phyloP scores from a whole-genome alignment of 1,140 invertebrate genomes.

The Ladona fulva region DNA sequence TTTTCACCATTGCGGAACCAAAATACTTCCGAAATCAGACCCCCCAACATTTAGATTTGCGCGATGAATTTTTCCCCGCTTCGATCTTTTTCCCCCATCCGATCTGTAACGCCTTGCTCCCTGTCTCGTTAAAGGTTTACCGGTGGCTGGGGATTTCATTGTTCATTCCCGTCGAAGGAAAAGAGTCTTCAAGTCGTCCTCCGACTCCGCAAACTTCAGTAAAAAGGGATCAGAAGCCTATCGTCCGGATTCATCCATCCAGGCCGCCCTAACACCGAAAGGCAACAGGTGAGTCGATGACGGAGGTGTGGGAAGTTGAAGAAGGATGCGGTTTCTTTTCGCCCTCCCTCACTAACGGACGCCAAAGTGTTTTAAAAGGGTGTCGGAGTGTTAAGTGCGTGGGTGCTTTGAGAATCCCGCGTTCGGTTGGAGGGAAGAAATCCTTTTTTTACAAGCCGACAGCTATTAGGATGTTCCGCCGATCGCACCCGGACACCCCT shows the following conservation, averaged over 20 bases:
- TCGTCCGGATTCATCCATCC: background rate
- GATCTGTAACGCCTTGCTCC: background rate
- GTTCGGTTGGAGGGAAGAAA: background rate
- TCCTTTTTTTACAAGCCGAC: background rate
- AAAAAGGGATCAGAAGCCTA: background rate
- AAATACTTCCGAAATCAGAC: no score
- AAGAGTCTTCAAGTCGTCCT: background rate
- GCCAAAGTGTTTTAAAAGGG: background rate
- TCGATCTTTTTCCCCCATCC: no score
- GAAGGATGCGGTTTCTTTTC: background rate
- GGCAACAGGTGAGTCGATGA: background rate
- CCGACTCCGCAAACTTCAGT: background rate
- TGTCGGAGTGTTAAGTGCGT: background rate
- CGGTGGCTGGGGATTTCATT: background rate
- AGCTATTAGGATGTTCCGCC: background rate
- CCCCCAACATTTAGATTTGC: no score
- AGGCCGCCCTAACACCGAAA: background rate
- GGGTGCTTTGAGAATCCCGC: background rate
- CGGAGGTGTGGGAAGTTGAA: background rate
- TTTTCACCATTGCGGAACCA: no score
- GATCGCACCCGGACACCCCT: background rate
- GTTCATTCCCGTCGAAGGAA: background rate
- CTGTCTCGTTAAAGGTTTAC: background rate
- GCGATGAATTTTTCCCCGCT: no score
- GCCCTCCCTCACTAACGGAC: background rate